These are phyloP conservation scores for Ovis canadensis DNA, from an alignment of 2,113 vertebrate species.

Conservation along the genomic window DNA sequence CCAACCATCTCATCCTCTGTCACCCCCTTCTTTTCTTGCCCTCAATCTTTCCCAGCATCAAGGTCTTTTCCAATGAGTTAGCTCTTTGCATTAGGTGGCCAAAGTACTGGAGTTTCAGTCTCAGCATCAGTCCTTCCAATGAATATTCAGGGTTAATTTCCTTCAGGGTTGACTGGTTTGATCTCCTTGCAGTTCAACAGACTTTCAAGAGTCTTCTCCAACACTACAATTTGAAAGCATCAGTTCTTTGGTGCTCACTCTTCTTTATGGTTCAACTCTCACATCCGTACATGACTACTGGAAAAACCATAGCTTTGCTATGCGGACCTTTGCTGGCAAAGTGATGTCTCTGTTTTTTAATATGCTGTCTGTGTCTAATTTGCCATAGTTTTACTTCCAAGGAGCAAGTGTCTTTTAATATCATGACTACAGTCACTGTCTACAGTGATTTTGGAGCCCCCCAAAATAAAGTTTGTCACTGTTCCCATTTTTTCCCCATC, in stretches of 20 bases:
- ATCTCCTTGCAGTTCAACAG: neutral
- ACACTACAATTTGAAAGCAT: neutral
- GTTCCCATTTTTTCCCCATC: neutral
- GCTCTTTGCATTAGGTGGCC: neutral
- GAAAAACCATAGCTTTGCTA: neutral
- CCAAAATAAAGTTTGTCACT: neutral
- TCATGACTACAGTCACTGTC: neutral
- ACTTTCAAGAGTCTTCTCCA: neutral
- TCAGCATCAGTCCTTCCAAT: neutral
- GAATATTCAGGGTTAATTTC: neutral
- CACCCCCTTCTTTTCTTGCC: neutral
- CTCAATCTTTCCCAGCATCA: neutral
- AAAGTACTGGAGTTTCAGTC: neutral
- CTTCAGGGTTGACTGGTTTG: neutral
- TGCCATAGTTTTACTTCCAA: neutral
- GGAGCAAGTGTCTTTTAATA: neutral
- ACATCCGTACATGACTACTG: neutral
- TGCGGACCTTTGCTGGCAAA: neutral
- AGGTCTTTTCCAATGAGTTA: neutral
- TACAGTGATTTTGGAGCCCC: neutral
- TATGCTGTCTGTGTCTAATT: neutral
- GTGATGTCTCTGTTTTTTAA: neutral
- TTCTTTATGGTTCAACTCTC: neutral
- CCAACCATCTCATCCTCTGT: neutral
- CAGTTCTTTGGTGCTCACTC: neutral